Evolutionary conservation across 2,797 vertebrate species (phyloP).

Genomic region (Otolemur crassicaudatus): DNA sequence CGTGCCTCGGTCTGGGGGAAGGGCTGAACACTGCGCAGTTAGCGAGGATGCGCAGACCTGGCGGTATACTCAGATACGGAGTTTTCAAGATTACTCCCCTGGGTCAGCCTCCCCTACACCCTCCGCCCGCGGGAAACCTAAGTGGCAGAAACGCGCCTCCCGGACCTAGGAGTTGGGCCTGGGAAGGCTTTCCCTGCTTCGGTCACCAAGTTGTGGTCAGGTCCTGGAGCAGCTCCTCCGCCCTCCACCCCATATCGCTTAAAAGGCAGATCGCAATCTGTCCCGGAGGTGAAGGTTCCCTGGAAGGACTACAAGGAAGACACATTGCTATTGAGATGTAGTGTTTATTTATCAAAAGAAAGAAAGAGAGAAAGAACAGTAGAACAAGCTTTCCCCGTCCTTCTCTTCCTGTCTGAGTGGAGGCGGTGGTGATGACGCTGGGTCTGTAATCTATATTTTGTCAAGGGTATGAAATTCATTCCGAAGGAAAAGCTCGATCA

Average conservation of each 20-base stretch:
- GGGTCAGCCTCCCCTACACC: background rate
- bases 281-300: background rate
- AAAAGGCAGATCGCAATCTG: background rate
- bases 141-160: background rate
- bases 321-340: background rate
- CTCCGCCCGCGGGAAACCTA: background rate
- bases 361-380: background rate
- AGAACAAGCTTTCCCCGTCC: constrained; percentile 5
- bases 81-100: background rate
- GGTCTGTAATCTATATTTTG: constrained; percentile 84
- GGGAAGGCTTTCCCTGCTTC: background rate
- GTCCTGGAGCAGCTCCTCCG: background rate
- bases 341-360: constrained; percentile 47
- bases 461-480: constrained; percentile 84
- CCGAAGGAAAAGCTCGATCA: constrained; percentile 84
- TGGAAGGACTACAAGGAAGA: background rate
- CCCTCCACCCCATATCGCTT: background rate
- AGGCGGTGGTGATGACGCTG: constrained; percentile 70
- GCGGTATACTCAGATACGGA: background rate
- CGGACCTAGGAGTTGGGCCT: background rate
- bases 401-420: constrained; percentile 52
- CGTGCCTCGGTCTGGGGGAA: background rate
- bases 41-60: fast-evolving
- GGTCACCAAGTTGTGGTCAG: background rate
- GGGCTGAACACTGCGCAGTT: background rate